A percentile compares a stretch with the other conserved stretches of the same genome.
Evolutionary conservation across 2,797 vertebrate species (phyloP).

Genomic region (Salarias fasciatus): DNA sequence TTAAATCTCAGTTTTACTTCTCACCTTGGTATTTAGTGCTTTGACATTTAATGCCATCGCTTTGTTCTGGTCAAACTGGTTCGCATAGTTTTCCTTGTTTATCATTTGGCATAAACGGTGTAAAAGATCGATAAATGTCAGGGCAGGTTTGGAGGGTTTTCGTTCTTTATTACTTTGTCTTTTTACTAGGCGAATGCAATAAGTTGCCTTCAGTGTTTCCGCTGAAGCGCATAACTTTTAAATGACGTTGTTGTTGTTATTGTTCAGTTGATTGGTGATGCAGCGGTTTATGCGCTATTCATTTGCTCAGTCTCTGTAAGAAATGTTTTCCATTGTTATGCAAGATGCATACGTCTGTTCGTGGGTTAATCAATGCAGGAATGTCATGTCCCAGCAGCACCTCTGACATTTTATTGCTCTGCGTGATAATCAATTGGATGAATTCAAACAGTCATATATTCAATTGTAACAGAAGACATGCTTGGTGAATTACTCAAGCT

Average conservation of each 20-base stretch:
- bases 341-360: conserved; percentile 1
- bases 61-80: neutral
- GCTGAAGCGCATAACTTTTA: conserved; percentile 1
- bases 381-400: conserved; percentile 1
- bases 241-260: neutral
- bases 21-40: conserved; percentile 29
- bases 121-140: conserved; percentile 4
- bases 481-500: neutral
- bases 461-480: neutral
- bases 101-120: neutral
- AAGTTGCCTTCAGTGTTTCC: neutral
- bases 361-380: conserved; percentile 25
- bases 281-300: neutral
- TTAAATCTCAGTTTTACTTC: conserved; percentile 52
- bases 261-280: conserved; percentile 23
- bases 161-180: conserved; percentile 4
- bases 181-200: conserved; percentile 2
- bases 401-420: conserved; percentile 14
- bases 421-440: neutral
- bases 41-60: conserved; percentile 9
- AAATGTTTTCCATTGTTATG: conserved; percentile 2
- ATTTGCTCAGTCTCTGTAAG: conserved; percentile 6
- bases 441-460: neutral
- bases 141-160: neutral
- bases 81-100: conserved; percentile 1